Evolutionary conservation across 2,113 vertebrate genomes (phyloP), one percentile per base, ranked within the genome.

Genomic region (Poeciliopsis prolifica): DNA sequence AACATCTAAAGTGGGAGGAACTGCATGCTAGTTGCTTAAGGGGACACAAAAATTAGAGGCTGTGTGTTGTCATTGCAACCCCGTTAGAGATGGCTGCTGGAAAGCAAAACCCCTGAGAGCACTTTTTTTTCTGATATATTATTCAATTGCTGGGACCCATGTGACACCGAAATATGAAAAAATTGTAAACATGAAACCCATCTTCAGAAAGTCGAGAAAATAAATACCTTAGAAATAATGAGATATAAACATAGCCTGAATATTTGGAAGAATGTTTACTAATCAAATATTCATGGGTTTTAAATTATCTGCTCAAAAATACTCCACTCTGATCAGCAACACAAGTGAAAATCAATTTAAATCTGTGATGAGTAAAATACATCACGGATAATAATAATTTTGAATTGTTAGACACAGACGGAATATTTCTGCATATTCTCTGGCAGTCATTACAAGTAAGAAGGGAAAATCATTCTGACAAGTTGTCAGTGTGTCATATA

Each of bases 1-100:
- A 87, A 85, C 67, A 82, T 88, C 86, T 88, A 88, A 91, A 92
- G 90, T 89, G 88, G 89, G 91, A 90, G 87, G 88, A 82, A 80
- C 91, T 87, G 83, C 91, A 88, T 91, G 82, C 84, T 87, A 86
- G 33, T 86, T 66, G 85, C 92, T 90, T 67, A 74, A 85, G 89
- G 90, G 82, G 81, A 83, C 67, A 76, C 48, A 63, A 72, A 75
- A 74, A 63, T 24, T 67, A 69, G 78, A 88, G 51, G 11, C 22
- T 58, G 51, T 86, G 61, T 87, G 80, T 82, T 65, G 77, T 89
- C 83, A 63, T 37, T 74, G 61, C 76, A 79, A 70, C 74, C 78
- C 82, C 68, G 61, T 14, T 77, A 65, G 51, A 75, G 80, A 79
- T 68, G 68, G 68, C 65, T 70, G 66, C 77, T 42, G 71, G 7